Evolutionary conservation across 2,113 vertebrate species (phyloP).

Genomic region (Muntiacus reevesi): DNA sequence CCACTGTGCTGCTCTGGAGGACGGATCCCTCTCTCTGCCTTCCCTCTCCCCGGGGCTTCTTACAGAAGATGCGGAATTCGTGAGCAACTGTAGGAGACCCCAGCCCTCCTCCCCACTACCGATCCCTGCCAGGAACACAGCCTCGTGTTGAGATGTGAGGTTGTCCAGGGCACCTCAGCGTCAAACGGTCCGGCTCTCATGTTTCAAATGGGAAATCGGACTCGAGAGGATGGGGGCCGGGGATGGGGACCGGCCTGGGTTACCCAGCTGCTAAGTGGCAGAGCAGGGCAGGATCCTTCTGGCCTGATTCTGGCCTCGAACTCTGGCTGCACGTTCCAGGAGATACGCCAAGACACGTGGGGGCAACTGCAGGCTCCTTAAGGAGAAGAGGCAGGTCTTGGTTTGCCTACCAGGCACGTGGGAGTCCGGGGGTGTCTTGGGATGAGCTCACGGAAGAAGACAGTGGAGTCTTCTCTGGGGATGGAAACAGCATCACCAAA

Average conservation of each 20-base stretch:
- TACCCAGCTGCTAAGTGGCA: neutral
- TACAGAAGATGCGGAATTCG: neutral
- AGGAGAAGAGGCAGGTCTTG: neutral
- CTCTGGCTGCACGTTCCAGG: neutral
- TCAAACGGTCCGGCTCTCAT: neutral
- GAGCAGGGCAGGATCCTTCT: neutral
- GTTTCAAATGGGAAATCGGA: neutral
- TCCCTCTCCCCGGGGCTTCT: neutral
- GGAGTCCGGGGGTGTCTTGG: neutral
- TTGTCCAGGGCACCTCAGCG: neutral
- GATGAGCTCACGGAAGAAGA: neutral
- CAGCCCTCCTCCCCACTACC: neutral
- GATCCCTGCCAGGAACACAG: fast-evolving
- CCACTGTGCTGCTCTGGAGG: neutral
- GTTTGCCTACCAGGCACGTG: fast-evolving
- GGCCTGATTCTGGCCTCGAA: neutral
- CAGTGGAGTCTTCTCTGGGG: fast-evolving
- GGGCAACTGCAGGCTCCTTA: neutral
- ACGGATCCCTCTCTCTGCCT: neutral
- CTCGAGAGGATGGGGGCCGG: neutral
- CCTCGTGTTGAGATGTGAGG: neutral
- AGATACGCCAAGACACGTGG: fast-evolving
- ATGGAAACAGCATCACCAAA: neutral
- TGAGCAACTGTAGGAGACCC: neutral
- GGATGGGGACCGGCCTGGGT: neutral